Evolutionary conservation across 2,113 vertebrate species (phyloP), one percentile per base, ranked within the genome.

Genomic region (Natator depressus): DNA sequence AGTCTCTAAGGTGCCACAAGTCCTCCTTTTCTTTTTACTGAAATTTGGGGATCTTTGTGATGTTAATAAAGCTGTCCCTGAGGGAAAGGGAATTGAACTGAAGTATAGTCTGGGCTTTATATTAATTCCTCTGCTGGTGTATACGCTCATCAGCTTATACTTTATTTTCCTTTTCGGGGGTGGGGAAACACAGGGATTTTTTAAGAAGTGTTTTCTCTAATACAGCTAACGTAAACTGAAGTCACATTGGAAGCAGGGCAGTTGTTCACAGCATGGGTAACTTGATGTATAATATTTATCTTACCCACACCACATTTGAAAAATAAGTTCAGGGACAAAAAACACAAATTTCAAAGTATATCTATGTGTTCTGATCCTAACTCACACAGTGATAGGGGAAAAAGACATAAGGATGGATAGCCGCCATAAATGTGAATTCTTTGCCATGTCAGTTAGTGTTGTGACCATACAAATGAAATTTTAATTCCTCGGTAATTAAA

Each of bases 281-380:
- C 27, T 76, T 22, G 0, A 8, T 38, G 19, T 4, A 1, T 2
- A 3, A 72, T 29, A 0, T 3, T 0, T 3, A 1, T 2, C 0
- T 46, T 4, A 4, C 19, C 89, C 83, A 75, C 2, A 4, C 27
- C 5, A 2, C 4, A 0, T 5, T 57, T 14, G 17, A 6, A 72
- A 31, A 80, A 46, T 3, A 10, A 0, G 0, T 42, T 87, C 10
- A 24, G 82, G 89, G 81, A 42, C 42, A 17, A 17, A 65, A 19
- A 10, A 3, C 49, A 38, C 35, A 47, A 11, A 76, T 46, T 31
- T 35, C 14, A 38, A 47, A 47, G 3, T 1, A 9, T 86, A 27
- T 35, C 79, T 1, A 0, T 38, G 69, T 38, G 51, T 53, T 38
- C 24, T 81, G 24, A 54, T 51, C 31, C 8, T 38, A 54, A 53